phyloP scores from a whole-genome alignment of 2,113 vertebrate genomes.

The Hypanus sabinus region DNA sequence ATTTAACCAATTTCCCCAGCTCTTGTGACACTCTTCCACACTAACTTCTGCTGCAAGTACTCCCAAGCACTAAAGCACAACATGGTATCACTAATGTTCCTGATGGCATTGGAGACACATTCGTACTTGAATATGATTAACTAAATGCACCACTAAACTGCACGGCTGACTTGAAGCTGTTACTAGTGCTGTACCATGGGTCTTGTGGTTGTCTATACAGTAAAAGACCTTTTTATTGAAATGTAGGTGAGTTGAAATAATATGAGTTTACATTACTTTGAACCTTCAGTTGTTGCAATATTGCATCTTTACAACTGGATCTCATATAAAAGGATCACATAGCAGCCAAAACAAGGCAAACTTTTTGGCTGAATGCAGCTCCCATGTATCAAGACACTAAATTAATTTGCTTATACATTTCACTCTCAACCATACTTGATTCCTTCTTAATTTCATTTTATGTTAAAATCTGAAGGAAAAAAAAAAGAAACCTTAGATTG shows the following conservation, averaged over 20 bases:
- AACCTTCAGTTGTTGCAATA: background rate
- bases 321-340: background rate
- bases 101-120: background rate
- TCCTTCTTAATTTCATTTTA: background rate
- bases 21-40: background rate
- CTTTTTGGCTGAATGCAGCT: background rate
- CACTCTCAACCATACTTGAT: background rate
- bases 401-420: conserved; percentile 13
- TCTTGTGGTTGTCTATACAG: background rate
- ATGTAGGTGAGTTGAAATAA: background rate
- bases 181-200: background rate
- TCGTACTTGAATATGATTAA: conserved; percentile 27
- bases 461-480: background rate
- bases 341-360: background rate
- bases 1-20: background rate
- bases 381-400: background rate
- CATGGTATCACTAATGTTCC: conserved; percentile 4
- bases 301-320: background rate
- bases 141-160: background rate
- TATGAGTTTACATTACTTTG: background rate
- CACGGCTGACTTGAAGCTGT: background rate
- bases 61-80: background rate
- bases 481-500: background rate
- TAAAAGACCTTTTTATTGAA: conserved; percentile 1
- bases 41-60: background rate